Conservation (phyloP, 2,113 vertebrate genomes). For the Crotalus horridus region DNA sequence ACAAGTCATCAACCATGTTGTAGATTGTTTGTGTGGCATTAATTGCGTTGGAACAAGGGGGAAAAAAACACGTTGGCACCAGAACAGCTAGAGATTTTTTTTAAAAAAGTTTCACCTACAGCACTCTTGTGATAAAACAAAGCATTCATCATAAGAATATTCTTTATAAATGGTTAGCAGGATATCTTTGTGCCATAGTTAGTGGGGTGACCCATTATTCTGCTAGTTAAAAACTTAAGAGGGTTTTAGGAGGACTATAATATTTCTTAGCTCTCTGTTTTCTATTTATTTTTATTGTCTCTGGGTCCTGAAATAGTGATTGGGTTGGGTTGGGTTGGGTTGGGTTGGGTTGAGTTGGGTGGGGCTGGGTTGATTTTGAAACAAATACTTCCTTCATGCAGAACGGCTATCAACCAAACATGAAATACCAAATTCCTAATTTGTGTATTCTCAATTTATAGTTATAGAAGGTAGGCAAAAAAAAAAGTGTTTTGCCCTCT, state of each 20-base stretch:
- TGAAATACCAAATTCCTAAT: not conserved
- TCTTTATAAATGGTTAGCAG: not conserved
- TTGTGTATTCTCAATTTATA: not conserved
- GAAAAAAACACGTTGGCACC: not conserved
- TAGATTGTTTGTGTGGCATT: not conserved
- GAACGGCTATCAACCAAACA: not conserved
- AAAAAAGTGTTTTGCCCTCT: not conserved
- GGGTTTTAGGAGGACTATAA: not conserved
- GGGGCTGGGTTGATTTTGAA: not conserved
- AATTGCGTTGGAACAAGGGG: not conserved
- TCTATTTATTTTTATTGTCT: not conserved
- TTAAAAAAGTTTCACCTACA: not conserved
- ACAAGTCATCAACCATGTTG: not conserved
- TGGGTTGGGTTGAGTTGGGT: not conserved
- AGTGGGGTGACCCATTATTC: not conserved
- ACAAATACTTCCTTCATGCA: not conserved
- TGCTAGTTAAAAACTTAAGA: not conserved
- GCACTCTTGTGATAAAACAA: not conserved
- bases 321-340: not conserved
- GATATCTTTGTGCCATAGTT: not conserved
- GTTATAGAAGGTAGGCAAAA: not conserved
- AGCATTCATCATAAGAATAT: not conserved
- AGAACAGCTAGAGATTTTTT: not conserved
- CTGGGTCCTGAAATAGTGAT: not conserved
- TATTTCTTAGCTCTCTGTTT: not conserved